These are phyloP conservation scores for Zoanthus sociatus DNA, from an alignment of 92 coral and sea anemone genomes.

Conservation along the genomic window DNA sequence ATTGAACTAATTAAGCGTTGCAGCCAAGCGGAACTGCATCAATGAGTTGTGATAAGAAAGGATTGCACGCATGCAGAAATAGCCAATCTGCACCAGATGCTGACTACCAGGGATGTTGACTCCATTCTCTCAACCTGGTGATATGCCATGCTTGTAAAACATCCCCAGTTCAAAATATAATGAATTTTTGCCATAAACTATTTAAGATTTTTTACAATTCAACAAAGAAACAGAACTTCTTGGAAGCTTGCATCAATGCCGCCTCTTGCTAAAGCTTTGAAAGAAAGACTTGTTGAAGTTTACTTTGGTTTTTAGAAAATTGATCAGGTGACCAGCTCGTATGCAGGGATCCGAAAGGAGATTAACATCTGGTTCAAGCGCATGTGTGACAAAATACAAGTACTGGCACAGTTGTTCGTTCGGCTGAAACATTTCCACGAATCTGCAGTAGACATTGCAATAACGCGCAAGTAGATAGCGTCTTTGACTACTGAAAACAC, in stretches of 20 bases:
- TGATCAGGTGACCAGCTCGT: conserved; percentile 32
- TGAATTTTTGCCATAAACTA: conserved; percentile 71
- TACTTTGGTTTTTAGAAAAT: conserved; percentile 68
- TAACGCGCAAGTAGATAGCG: conserved; percentile 50
- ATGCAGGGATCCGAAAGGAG: conserved; percentile 22
- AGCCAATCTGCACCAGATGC: conserved; percentile 76
- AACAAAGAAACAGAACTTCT: conserved; percentile 78
- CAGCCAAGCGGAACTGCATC: conserved; percentile 79
- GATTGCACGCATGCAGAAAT: conserved; percentile 68
- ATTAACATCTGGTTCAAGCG: conserved; percentile 12
- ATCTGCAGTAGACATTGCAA: conserved; percentile 54
- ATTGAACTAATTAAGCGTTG: conserved; percentile 64
- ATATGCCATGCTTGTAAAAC: conserved; percentile 72
- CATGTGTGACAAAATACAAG: conserved; percentile 11
- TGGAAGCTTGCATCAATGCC: conserved; percentile 63
- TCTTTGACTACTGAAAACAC: conserved; percentile 47
- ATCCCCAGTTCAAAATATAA: conserved; percentile 64
- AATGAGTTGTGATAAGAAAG: conserved; percentile 74
- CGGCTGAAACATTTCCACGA: conserved; percentile 39
- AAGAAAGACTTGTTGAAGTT: conserved; percentile 64
- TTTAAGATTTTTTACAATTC: conserved; percentile 79
- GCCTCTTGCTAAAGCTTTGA: conserved; percentile 67
- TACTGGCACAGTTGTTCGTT: conserved; percentile 15
- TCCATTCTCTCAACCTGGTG: conserved; percentile 73
- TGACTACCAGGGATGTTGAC: conserved; percentile 72